Percentiles rank a stretch among this genome's conserved stretches.
Evolutionary conservation across 2,113 vertebrate genomes (phyloP).

Genomic region (Leuciscus idus): DNA sequence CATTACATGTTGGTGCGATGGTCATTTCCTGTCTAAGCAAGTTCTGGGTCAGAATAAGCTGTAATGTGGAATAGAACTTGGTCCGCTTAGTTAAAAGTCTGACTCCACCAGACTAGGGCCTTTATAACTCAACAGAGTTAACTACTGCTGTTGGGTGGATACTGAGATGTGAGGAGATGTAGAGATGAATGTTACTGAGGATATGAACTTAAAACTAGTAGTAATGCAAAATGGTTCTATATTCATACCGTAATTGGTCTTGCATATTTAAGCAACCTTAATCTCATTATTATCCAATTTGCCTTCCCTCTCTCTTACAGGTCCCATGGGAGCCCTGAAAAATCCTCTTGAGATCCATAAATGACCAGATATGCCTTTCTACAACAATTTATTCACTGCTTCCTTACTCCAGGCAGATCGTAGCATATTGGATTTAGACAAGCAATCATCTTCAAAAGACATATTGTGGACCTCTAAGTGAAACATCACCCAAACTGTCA

Average conservation of each 20-base stretch:
- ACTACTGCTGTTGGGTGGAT: background rate
- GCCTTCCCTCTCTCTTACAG: constrained; percentile 46
- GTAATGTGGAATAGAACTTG: background rate
- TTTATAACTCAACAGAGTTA: background rate
- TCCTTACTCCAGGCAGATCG: background rate
- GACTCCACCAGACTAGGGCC: background rate
- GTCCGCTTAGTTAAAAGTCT: background rate
- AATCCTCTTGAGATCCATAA: constrained; percentile 53
- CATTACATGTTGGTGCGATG: background rate
- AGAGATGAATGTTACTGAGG: background rate
- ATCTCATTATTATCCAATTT: constrained; percentile 56
- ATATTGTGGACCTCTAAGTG: constrained; percentile 39
- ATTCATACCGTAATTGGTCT: constrained; percentile 6
- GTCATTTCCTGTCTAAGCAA: background rate
- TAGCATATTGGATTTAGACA: constrained; percentile 35
- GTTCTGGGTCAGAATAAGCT: background rate
- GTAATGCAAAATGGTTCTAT: background rate
- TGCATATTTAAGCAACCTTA: constrained; percentile 60
- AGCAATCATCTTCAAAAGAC: constrained; percentile 28
- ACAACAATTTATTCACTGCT: constrained; percentile 32
- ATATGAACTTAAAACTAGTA: background rate
- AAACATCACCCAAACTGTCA: constrained; percentile 43
- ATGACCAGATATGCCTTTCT: constrained; percentile 35
- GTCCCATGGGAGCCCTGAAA: constrained; percentile 38
- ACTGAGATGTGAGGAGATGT: background rate